These are phyloP conservation scores for Herpetotheres cachinnans DNA, from an alignment of 2,113 vertebrate genomes.

Conservation along the genomic window DNA sequence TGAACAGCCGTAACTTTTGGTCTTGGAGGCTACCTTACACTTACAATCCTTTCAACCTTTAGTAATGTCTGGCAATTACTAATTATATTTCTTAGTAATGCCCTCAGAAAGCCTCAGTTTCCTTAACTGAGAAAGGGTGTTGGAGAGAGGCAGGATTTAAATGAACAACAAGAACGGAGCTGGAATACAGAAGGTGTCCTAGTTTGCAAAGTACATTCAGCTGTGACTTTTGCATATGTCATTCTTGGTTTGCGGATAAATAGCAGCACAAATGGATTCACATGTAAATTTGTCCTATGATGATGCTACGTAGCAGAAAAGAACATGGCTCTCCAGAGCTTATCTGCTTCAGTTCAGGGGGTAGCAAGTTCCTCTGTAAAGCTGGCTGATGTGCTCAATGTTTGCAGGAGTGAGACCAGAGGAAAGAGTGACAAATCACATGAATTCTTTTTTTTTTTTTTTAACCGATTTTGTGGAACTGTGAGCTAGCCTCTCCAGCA, in stretches of 20 bases:
- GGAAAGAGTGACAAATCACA: background rate
- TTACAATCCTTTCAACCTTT: background rate
- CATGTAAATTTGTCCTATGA: background rate
- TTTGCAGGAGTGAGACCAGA: background rate
- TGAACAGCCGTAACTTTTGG: background rate
- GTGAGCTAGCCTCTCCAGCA: background rate
- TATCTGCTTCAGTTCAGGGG: background rate
- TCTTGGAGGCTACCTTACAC: background rate
- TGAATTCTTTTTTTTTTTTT: background rate
- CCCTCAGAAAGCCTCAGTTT: background rate
- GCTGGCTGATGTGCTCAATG: background rate
- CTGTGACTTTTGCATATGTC: background rate
- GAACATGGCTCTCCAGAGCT: background rate
- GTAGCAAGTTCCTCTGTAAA: background rate
- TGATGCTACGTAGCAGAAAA: background rate
- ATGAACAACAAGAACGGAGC: accelerated
- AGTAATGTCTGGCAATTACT: background rate
- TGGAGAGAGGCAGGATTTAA: background rate
- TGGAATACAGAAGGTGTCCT: background rate
- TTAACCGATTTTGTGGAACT: background rate
- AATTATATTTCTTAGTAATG: background rate
- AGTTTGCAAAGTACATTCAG: background rate
- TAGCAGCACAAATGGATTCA: background rate
- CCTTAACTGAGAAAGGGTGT: background rate
- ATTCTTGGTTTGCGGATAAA: background rate